A percentile compares a stretch with the other conserved stretches of the same genome.
phyloP scores from a whole-genome alignment of 1,140 invertebrate species.

The Xylocopa sonorina region DNA sequence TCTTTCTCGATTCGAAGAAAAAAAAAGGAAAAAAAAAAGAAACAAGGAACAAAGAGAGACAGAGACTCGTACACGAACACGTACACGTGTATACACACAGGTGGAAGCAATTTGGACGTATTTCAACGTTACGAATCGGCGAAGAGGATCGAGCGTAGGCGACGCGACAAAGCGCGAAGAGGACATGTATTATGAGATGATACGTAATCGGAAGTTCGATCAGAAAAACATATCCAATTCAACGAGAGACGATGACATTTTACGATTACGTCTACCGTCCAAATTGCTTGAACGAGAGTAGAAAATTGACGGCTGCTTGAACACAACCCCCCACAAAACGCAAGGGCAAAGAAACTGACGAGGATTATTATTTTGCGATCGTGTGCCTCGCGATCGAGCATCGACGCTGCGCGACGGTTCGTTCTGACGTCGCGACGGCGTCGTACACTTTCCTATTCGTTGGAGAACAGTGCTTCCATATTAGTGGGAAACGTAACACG shows the following conservation, averaged over 20 bases:
- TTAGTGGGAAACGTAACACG: conserved; percentile 45
- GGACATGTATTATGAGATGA: not conserved
- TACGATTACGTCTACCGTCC: conserved; percentile 1
- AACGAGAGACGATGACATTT: conserved; percentile 33
- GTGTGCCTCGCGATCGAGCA: conserved; percentile 36
- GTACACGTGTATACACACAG: not conserved
- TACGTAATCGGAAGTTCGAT: conserved; percentile 51
- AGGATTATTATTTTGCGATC: conserved; percentile 47
- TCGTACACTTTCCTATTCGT: conserved; percentile 45
- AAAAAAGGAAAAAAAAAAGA: not conserved
- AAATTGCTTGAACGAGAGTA: conserved; percentile 1
- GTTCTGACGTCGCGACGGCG: conserved; percentile 17
- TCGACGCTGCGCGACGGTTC: conserved; percentile 5
- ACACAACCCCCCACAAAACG: conserved; percentile 41
- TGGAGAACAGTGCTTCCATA: conserved; percentile 62
- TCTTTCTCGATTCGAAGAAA: conserved; percentile 8
- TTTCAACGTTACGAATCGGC: not conserved
- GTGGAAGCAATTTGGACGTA: not conserved
- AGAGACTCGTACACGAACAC: not conserved
- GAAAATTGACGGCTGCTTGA: conserved; percentile 29
- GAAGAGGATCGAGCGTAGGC: not conserved
- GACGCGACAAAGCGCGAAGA: not conserved
- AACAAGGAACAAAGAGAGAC: not conserved
- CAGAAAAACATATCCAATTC: conserved; percentile 69
- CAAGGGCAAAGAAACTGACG: conserved; percentile 60